phyloP scores from a whole-genome alignment of 2,797 vertebrate species.

The Sebastes cheni region DNA sequence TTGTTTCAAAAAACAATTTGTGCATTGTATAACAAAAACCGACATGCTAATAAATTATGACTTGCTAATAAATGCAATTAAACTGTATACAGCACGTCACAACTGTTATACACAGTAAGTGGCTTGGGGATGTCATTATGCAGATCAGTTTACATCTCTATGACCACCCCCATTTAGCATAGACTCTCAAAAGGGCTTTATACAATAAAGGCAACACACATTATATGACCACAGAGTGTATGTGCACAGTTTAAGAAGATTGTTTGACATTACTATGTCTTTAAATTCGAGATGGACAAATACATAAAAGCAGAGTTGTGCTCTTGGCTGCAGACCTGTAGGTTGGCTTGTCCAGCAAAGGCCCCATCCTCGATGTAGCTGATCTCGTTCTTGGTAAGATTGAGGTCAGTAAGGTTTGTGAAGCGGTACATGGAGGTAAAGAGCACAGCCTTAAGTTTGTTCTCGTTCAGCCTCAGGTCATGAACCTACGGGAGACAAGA shows the following conservation, averaged over 20 bases:
- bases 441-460: constrained; percentile 96
- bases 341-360: constrained; percentile 94
- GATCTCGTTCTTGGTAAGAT: constrained; percentile 99
- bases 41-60: neutral
- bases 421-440: constrained; percentile 96
- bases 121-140: neutral
- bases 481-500: constrained; percentile 82
- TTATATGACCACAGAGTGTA: neutral
- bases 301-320: neutral
- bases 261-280: neutral
- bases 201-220: neutral
- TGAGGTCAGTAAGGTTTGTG: constrained; percentile 98
- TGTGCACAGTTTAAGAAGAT: neutral
- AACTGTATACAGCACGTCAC: neutral
- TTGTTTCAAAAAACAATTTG: neutral
- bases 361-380: constrained; percentile 97
- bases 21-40: neutral
- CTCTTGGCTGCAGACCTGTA: constrained; percentile 81
- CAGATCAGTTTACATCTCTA: neutral
- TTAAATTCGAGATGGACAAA: neutral
- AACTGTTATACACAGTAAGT: neutral
- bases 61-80: neutral
- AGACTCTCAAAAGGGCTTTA: neutral
- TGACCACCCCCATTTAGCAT: neutral
- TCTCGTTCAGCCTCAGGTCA: constrained; percentile 95